Evolutionary conservation across 2,888 invertebrate species (phyloP).

Genomic region (Bugula neritina): DNA sequence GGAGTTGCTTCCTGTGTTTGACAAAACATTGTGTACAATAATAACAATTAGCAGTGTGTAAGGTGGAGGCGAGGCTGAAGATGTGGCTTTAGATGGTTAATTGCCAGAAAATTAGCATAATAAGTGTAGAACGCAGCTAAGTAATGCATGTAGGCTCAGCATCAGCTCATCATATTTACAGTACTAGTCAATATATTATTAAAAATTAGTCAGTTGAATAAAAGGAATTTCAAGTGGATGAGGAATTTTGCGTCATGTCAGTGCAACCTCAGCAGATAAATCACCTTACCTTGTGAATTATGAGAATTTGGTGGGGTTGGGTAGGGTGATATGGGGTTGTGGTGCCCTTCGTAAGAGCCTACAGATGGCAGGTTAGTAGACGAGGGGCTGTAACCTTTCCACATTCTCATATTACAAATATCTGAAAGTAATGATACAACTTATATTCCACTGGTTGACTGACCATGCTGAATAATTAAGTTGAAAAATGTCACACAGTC

Average conservation of each 20-base stretch:
- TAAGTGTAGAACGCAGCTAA: no score
- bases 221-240: no score
- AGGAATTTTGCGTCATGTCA: no score
- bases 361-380: neutral
- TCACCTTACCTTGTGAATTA: conserved; percentile 24
- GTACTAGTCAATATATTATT: no score
- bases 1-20: conserved; percentile 2
- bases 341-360: conserved; percentile 9
- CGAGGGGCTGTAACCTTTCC: neutral
- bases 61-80: no score
- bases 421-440: neutral
- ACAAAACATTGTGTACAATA: neutral
- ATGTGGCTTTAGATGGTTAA: neutral
- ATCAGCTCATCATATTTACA: no score
- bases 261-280: no score
- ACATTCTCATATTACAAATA: neutral
- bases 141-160: no score
- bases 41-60: no score
- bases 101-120: neutral
- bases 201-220: no score
- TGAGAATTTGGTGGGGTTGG: conserved; percentile 27
- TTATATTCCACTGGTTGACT: no score
- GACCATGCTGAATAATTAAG: neutral
- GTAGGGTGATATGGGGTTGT: conserved; percentile 26
- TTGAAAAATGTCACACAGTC: neutral